phyloP scores from a whole-genome alignment of 2,888 invertebrate species.

The Serripes groenlandicus region DNA sequence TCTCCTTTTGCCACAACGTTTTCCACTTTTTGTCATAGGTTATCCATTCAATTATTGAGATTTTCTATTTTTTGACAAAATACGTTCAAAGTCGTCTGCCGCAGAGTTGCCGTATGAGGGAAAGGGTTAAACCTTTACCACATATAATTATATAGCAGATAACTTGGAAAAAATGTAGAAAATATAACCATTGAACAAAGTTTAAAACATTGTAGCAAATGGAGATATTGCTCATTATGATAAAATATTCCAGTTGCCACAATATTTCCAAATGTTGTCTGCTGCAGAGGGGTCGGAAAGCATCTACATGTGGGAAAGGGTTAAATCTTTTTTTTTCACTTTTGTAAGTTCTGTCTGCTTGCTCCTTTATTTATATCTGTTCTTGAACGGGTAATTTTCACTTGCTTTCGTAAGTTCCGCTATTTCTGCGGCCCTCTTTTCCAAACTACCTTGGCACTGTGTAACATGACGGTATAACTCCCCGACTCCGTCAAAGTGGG shows the following conservation, averaged over 20 bases:
- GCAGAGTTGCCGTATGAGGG: no score
- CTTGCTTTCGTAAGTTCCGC: not conserved
- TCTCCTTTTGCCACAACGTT: no score
- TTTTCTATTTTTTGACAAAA: no score
- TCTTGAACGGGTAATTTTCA: not conserved
- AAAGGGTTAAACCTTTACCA: no score
- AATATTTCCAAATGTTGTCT: not conserved
- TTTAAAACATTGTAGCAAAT: not conserved
- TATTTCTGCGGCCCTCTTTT: not conserved
- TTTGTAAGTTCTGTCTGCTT: no score
- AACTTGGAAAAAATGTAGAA: no score
- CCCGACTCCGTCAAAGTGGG: not conserved
- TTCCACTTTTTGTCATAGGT: no score
- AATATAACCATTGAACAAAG: no score
- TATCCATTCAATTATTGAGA: no score
- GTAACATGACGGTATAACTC: not conserved
- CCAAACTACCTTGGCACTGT: not conserved
- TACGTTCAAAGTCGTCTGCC: no score
- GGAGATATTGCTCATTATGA: not conserved
- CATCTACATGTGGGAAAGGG: not conserved
- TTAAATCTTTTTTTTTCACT: no score
- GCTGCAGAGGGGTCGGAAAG: not conserved
- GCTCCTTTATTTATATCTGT: not conserved
- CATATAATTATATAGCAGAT: no score
- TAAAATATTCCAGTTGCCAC: not conserved